phyloP scores from a whole-genome alignment of 2,888 invertebrate species.

The Linnaemya vulpina region DNA sequence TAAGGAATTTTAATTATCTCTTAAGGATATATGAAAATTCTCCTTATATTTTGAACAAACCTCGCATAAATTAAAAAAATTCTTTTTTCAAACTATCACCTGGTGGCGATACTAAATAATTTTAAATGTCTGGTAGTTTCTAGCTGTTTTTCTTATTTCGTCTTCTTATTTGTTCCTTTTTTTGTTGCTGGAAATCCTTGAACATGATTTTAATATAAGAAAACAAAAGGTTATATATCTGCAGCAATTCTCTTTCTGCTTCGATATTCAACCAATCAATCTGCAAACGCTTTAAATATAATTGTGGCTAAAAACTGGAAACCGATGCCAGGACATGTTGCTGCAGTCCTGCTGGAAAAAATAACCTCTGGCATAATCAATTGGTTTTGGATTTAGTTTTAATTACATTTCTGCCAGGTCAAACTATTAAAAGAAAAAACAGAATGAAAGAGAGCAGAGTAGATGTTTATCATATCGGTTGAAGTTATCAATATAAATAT shows the following conservation, averaged over 20 bases:
- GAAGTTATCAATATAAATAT: conserved; percentile 28
- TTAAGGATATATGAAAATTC: no score
- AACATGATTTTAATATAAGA: background rate
- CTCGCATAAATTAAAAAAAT: no score
- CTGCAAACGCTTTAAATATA: background rate
- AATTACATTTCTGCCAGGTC: conserved; percentile 75
- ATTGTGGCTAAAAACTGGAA: conserved; percentile 21
- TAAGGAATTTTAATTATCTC: no score
- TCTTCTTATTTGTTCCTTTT: no score
- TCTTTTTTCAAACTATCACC: no score
- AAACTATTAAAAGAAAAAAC: conserved; percentile 19
- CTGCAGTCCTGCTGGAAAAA: conserved; percentile 49
- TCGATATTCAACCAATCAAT: background rate
- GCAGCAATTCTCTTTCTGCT: background rate
- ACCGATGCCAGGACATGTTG: conserved; percentile 12
- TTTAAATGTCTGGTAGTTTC: no score
- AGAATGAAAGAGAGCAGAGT: background rate
- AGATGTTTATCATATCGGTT: background rate
- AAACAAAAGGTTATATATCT: background rate
- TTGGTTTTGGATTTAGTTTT: conserved; percentile 80
- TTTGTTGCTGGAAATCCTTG: background rate
- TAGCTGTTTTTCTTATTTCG: no score
- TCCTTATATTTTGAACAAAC: no score
- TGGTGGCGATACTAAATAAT: no score
- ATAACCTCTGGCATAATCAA: conserved; percentile 75